Evolutionary conservation across 2,888 invertebrate species (phyloP).

Genomic region (Elysia crispata): DNA sequence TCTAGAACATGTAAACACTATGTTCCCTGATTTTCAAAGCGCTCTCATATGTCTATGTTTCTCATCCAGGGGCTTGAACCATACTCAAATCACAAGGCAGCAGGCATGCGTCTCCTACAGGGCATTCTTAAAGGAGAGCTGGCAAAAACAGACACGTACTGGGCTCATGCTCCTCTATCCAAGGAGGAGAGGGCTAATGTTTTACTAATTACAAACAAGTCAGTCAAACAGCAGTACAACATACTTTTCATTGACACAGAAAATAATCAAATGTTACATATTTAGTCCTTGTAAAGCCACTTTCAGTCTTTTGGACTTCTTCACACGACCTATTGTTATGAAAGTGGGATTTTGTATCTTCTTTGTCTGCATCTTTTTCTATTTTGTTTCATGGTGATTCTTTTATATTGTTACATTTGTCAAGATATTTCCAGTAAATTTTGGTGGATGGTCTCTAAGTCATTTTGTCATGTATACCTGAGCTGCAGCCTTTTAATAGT

Average conservation of each 20-base stretch:
- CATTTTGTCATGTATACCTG: too few relatives aligned
- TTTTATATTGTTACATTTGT: too few relatives aligned
- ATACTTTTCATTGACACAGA: background rate
- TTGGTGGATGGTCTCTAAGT: too few relatives aligned
- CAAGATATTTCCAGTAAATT: too few relatives aligned
- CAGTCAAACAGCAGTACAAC: conserved; percentile 71
- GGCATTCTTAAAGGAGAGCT: conserved; percentile 83
- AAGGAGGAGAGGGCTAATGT: conserved; percentile 83
- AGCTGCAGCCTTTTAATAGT: too few relatives aligned
- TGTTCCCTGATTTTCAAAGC: too few relatives aligned
- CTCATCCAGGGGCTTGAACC: conserved; percentile 87
- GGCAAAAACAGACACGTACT: conserved; percentile 84
- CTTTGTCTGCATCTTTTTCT: too few relatives aligned
- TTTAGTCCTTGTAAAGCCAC: background rate
- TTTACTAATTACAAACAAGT: conserved; percentile 84
- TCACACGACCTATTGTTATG: background rate
- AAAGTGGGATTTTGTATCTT: too few relatives aligned
- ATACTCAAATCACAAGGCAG: conserved; percentile 85
- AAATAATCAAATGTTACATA: too few relatives aligned
- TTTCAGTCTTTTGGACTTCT: background rate
- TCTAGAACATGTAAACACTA: too few relatives aligned
- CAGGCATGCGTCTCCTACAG: conserved; percentile 84
- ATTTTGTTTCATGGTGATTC: too few relatives aligned
- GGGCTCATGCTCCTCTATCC: conserved; percentile 84
- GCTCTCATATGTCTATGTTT: too few relatives aligned